phyloP scores from a whole-genome alignment of 2,113 vertebrate genomes.

The Hiodon tergisus region DNA sequence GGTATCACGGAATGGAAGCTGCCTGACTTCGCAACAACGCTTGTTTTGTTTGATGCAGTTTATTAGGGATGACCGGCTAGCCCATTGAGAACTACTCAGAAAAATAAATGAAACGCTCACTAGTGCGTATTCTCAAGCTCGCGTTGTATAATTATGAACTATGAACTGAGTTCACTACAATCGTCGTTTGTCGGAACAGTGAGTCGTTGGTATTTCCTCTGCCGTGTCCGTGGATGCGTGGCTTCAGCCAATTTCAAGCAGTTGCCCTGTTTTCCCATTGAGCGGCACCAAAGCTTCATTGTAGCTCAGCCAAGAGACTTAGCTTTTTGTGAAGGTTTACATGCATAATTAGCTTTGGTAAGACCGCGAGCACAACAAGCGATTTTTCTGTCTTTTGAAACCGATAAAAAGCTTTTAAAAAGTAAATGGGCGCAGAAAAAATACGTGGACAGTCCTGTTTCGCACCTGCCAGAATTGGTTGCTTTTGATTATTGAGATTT shows the following conservation, averaged over 20 bases:
- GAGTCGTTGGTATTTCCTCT: background rate
- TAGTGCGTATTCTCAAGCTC: too few relatives aligned
- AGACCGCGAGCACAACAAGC: background rate
- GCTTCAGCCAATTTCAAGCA: conserved; percentile 47
- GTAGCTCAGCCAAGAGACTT: conserved; percentile 32
- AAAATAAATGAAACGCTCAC: background rate
- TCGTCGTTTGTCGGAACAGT: too few relatives aligned
- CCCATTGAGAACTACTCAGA: background rate
- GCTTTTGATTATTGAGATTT: too few relatives aligned
- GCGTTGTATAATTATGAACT: too few relatives aligned
- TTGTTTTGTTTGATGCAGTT: background rate
- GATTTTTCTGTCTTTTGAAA: background rate
- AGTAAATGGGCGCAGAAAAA: too few relatives aligned
- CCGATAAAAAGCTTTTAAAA: background rate
- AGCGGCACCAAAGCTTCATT: conserved; percentile 71
- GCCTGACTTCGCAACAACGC: background rate
- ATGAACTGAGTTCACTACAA: too few relatives aligned
- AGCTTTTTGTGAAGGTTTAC: conserved; percentile 1
- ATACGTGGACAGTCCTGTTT: too few relatives aligned
- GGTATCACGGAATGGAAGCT: background rate
- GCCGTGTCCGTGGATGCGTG: background rate
- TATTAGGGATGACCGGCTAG: background rate
- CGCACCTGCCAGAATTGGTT: too few relatives aligned
- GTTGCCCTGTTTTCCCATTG: conserved; percentile 66
- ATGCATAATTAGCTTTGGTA: background rate